Percentiles rank a stretch among this genome's conserved stretches.
phyloP scores from a whole-genome alignment of 35 echinoderm and acorn worm species.

The Lytechinus variegatus region DNA sequence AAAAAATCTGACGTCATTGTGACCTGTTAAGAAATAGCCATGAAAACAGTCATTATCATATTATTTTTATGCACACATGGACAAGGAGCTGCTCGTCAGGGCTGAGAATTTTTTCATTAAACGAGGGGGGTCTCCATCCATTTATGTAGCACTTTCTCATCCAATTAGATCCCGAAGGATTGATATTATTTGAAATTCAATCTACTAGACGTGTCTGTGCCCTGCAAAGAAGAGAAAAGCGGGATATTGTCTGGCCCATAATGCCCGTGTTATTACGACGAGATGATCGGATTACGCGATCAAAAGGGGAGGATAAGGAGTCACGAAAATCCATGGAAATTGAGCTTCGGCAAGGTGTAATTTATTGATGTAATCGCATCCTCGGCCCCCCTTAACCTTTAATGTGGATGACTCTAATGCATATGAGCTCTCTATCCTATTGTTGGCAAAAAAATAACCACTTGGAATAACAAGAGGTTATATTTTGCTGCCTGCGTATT shows the following conservation, averaged over 20 bases:
- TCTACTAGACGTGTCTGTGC: not conserved
- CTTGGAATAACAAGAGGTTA: not conserved
- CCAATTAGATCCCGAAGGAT: not conserved
- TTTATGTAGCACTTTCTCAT: constrained; percentile 5
- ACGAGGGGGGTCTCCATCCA: not conserved
- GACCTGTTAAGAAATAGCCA: not conserved
- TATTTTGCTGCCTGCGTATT: not conserved
- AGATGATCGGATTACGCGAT: not conserved
- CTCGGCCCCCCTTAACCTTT: not conserved
- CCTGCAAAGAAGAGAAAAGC: not conserved
- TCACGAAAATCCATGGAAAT: not conserved
- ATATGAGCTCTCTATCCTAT: not conserved
- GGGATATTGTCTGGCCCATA: not conserved
- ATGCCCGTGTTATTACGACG: not conserved
- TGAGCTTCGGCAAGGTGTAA: not conserved
- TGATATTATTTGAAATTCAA: constrained; percentile 21
- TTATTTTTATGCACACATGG: not conserved
- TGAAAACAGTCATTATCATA: not conserved
- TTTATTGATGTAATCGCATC: constrained; percentile 5
- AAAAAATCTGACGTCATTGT: not conserved
- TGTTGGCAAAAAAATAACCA: not conserved
- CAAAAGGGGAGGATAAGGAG: not conserved
- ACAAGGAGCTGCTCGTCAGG: not conserved
- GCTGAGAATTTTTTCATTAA: not conserved
- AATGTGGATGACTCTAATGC: not conserved